Base-by-base conservation (phyloP, 2,888 invertebrate genomes). In the Orchestes rusci region DNA sequence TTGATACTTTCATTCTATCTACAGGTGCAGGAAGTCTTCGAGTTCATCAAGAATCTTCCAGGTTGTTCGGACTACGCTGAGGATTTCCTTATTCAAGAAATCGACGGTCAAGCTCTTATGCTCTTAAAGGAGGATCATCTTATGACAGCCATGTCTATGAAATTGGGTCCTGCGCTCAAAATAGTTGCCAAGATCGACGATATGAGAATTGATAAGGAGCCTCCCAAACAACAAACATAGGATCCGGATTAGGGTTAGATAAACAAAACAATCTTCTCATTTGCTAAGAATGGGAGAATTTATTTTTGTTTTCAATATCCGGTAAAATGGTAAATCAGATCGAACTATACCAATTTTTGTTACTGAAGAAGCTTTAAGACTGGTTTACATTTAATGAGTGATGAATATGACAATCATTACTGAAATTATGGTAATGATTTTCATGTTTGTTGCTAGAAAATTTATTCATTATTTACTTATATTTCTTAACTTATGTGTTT, bases 121-220 rank as follows among this genome's bases (percentile, higher is more conserved):
- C 72, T 96, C 40, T 78, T 96, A 39, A 88, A 91, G 60, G 92
- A 92, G 54, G 94, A 94, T 61, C 95, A 96, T 69, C 74, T 96
- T 19, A 94, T 95, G 71, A 84, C 87, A 53, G 89, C 93, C 4
- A 90, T 96, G 76, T 85, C 84, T 45, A 95, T 96, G 82, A 94
- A 95, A 64, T 75, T 96, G 15, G 95, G 95, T 0, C 95, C 95
- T 0, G 95, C 95, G 1, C 74, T 96, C 40, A 96, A 96, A 70
- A 92, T 96, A 45, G 93, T 93, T 56, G 90, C 91, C 31, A 84
- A 86, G 67, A 93, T 95, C 47, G 88, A 91, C 63, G 77, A 84
- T 1, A 82, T 91, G 75, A 73, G 36, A 28, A 76, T 80, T 2
- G 83, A 82, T 52, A 72, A 67, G 56, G 77, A 70, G 43, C 66